These are phyloP conservation scores for Muscidifurax raptorellus DNA, from an alignment of 1,140 invertebrate species.

Conservation along the genomic window DNA sequence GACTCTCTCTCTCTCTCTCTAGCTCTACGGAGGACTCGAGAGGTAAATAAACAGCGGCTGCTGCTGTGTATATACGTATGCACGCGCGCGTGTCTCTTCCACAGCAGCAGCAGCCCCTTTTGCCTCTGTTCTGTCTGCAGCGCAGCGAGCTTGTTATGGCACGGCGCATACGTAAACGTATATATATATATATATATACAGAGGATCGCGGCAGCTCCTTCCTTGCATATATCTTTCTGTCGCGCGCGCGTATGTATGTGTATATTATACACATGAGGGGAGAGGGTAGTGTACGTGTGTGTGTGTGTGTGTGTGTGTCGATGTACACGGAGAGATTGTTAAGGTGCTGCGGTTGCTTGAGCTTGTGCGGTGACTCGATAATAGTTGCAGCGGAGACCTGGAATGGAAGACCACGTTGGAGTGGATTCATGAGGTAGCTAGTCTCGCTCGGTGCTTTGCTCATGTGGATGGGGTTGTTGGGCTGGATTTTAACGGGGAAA, in stretches of 20 bases:
- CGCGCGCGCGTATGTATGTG: neutral
- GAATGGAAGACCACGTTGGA: neutral
- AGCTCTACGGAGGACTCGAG: slow-evolving; percentile 13
- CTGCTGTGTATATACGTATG: neutral
- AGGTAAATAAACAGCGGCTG: slow-evolving; percentile 41
- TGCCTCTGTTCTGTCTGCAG: slow-evolving; percentile 4
- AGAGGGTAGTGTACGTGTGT: no score
- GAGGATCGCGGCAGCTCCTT: neutral
- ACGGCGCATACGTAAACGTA: slow-evolving; percentile 15
- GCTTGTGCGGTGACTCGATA: neutral
- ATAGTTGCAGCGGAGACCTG: neutral
- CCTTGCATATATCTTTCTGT: slow-evolving; percentile 2
- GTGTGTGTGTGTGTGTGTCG: neutral
- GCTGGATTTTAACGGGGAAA: neutral
- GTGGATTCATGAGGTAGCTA: neutral
- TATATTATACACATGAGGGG: no score
- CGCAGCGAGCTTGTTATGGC: slow-evolving; percentile 16
- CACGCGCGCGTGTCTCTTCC: neutral
- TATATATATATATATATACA: no score
- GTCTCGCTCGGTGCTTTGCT: neutral
- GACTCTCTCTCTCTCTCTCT: slow-evolving; percentile 2
- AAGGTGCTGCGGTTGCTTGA: neutral
- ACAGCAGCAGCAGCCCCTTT: neutral
- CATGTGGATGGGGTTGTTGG: neutral
- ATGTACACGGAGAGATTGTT: neutral